phyloP scores from a whole-genome alignment of 2,888 invertebrate genomes.

The Parnassius apollo region DNA sequence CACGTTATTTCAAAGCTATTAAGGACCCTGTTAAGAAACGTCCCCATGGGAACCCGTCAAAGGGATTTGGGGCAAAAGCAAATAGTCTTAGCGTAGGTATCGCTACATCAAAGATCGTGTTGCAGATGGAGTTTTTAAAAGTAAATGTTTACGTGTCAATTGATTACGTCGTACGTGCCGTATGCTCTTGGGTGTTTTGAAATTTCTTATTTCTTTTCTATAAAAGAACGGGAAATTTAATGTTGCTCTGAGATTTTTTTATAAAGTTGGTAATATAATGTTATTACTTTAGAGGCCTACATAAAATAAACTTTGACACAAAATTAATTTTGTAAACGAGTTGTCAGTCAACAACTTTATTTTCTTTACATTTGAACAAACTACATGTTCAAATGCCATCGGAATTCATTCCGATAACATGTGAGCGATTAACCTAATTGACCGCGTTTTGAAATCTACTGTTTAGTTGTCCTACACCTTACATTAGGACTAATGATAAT shows the following conservation, averaged over 20 bases:
- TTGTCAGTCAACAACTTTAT: neutral
- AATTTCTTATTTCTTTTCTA: conserved; percentile 5
- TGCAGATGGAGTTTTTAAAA: conserved; percentile 30
- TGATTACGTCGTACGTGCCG: conserved; percentile 6
- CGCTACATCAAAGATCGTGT: conserved; percentile 51
- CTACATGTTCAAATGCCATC: conserved; percentile 18
- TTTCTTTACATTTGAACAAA: conserved; percentile 14
- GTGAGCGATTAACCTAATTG: conserved; percentile 18
- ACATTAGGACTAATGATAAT: conserved; percentile 18
- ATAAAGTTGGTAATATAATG: too few species aligned
- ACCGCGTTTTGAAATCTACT: conserved; percentile 12
- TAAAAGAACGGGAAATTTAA: neutral
- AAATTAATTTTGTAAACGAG: too few species aligned
- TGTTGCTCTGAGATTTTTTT: too few species aligned
- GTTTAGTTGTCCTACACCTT: conserved; percentile 4
- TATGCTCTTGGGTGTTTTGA: neutral
- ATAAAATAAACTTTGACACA: too few species aligned
- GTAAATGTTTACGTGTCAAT: conserved; percentile 26
- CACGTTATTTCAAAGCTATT: conserved; percentile 62
- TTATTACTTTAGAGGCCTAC: too few species aligned
- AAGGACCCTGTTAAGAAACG: conserved; percentile 67
- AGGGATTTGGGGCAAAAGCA: conserved; percentile 58
- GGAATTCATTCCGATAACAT: conserved; percentile 16
- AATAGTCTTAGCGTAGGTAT: conserved; percentile 62
- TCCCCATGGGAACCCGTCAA: conserved; percentile 53